Conservation (phyloP, 2,113 vertebrate genomes). For the Zosterops hypoxanthus region DNA sequence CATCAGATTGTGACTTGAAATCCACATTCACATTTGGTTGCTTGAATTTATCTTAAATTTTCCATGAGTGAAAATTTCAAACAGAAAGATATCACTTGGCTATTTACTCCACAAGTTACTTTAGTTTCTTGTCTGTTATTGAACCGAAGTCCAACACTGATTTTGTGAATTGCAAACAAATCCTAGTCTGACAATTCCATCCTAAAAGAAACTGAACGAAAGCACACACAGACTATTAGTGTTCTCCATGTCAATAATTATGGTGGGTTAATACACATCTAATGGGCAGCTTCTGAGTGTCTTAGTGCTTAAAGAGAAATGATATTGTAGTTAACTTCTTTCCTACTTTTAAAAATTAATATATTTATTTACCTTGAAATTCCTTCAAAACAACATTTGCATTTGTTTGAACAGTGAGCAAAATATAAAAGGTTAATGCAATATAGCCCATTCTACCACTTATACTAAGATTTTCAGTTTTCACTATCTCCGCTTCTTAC, state of each 20-base stretch:
- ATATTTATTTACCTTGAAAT: neutral
- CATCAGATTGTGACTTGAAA: neutral
- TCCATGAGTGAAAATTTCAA: neutral
- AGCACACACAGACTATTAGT: neutral
- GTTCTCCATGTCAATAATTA: neutral
- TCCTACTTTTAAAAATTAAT: neutral
- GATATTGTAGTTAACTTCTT: neutral
- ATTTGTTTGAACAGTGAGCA: neutral
- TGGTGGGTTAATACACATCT: neutral
- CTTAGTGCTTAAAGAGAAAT: neutral
- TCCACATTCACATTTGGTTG: neutral
- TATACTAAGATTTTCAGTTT: neutral
- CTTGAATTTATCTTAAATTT: neutral
- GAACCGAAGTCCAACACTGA: neutral
- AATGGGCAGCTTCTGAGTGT: neutral
- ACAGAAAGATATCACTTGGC: neutral
- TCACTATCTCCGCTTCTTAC: neutral
- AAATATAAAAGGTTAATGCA: neutral
- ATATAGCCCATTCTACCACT: neutral
- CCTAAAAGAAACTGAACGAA: neutral
- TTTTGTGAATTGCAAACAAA: neutral
- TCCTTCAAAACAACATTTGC: neutral
- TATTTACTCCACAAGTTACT: neutral
- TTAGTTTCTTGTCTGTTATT: neutral
- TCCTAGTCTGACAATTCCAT: neutral